Base-by-base conservation (phyloP, 2,113 vertebrate genomes). In the Equus przewalskii region DNA sequence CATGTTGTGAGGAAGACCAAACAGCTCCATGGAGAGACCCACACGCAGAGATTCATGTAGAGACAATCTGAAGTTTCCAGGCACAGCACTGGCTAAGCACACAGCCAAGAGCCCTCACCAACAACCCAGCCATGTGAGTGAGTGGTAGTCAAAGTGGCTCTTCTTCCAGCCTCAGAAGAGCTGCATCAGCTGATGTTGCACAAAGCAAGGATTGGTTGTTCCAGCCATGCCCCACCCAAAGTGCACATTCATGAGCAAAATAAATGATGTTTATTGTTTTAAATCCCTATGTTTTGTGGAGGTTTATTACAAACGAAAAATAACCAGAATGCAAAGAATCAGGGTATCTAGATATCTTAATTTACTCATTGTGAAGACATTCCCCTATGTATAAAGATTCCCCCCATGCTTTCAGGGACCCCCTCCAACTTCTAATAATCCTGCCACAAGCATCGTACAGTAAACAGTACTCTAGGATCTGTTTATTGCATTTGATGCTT, bases 51-150 rank as follows among this genome's bases (percentile, higher is more conserved):
- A 8, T 5, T 22, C 46, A 15, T 11, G 16, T 21, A 36, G 46
- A 64, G 51, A 78, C 30, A 75, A 76, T 10, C 72, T 1, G 36
- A 44, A 26, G n/a, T 18, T 64, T n/a, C 19, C 36, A 22, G 58
- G 56, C 22, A 36, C 1, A 51, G 65, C 30, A 5, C 62, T 56
- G 54, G 54, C 4, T 28, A 16, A 94, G 56, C 36, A 33, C 41
- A 6, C 41, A 56, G 13, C 7, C 4, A 0, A 15, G 19, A 49
- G 30, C 15, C 54, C 51, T 8, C 44, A 15, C 28, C 62, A 46
- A 0, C 15, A 41, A 7, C 18, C 24, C 2, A 33, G 58, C 9
- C 33, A 7, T 16, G 1, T 3, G 16, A 69, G 24, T 44, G 44
- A 62, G 9, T 10, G 41, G 33, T 67, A 22, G 72, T 21, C 8